Percentiles rank a stretch among this genome's conserved stretches.
phyloP scores from a whole-genome alignment of 1,140 invertebrate species.

The Asbolus verrucosus region DNA sequence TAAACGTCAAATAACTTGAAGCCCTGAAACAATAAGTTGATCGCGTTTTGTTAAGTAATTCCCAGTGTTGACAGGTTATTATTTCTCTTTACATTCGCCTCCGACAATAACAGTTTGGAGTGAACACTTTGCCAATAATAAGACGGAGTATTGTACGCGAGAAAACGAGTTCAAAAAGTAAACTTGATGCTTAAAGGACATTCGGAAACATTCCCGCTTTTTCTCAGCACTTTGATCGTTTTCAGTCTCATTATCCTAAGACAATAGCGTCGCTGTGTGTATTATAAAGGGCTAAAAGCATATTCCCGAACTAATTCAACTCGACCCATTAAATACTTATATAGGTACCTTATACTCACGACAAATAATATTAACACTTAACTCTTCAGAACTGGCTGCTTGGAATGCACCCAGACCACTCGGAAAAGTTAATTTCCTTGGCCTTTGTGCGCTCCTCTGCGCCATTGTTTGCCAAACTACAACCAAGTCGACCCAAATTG shows the following conservation, averaged over 20 bases:
- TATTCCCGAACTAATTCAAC: constrained; percentile 39
- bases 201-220: constrained; percentile 24
- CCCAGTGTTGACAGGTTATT: too few species aligned
- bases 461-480: constrained; percentile 21
- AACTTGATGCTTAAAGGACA: background rate
- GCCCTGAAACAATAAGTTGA: too few species aligned
- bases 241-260: constrained; percentile 24
- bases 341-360: constrained; percentile 21
- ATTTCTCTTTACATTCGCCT: too few species aligned
- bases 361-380: constrained; percentile 42
- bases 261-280: constrained; percentile 18
- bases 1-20: too few species aligned
- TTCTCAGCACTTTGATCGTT: constrained; percentile 13
- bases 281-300: constrained; percentile 44
- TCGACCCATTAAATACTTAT: constrained; percentile 41
- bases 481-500: background rate
- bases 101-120: background rate
- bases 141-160: background rate
- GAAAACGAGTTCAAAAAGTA: background rate
- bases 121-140: background rate
- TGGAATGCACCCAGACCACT: constrained; percentile 6
- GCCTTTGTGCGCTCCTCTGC: background rate
- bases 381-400: constrained; percentile 13
- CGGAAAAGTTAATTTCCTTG: constrained; percentile 13
- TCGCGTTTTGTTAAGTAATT: too few species aligned